These are phyloP conservation scores for Montipora efflorescens DNA, from an alignment of 64 coral and sea anemone species.

Conservation along the genomic window DNA sequence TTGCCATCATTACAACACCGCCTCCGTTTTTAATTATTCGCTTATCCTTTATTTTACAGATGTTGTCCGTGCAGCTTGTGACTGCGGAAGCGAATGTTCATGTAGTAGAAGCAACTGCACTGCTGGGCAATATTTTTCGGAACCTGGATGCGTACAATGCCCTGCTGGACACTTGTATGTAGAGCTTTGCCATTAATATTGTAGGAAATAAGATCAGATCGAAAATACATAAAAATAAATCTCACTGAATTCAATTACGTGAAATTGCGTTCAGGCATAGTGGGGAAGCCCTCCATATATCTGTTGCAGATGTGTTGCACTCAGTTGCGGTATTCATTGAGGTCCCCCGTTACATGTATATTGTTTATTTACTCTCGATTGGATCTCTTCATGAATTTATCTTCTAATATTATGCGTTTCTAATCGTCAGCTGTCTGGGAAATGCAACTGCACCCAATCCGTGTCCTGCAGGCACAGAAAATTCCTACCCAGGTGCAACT, in stretches of 20 bases:
- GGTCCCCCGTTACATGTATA: background rate
- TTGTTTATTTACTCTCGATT: slow-evolving; percentile 31
- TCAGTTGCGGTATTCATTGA: background rate
- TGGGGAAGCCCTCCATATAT: no score
- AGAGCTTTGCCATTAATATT: background rate
- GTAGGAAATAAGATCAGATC: no score
- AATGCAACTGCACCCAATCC: slow-evolving; percentile 56
- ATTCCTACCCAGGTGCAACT: slow-evolving; percentile 28
- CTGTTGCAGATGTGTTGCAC: background rate
- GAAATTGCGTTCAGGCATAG: no score
- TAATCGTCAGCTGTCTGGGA: slow-evolving; percentile 67
- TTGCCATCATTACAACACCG: background rate
- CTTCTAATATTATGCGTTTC: background rate
- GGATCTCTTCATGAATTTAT: slow-evolving; percentile 12
- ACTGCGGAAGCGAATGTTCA: slow-evolving; percentile 87
- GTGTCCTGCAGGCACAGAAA: slow-evolving; percentile 63
- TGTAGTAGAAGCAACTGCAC: slow-evolving; percentile 86
- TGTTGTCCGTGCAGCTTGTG: slow-evolving; percentile 60
- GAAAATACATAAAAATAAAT: no score
- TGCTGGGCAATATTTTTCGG: slow-evolving; percentile 77
- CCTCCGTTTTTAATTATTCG: background rate
- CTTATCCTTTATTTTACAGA: slow-evolving; percentile 47
- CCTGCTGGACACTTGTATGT: slow-evolving; percentile 95
- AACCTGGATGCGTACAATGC: slow-evolving; percentile 76
- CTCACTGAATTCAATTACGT: no score